Base-by-base conservation (phyloP, 2,888 invertebrate genomes). In the Imbricaverruca yamaguchii region DNA sequence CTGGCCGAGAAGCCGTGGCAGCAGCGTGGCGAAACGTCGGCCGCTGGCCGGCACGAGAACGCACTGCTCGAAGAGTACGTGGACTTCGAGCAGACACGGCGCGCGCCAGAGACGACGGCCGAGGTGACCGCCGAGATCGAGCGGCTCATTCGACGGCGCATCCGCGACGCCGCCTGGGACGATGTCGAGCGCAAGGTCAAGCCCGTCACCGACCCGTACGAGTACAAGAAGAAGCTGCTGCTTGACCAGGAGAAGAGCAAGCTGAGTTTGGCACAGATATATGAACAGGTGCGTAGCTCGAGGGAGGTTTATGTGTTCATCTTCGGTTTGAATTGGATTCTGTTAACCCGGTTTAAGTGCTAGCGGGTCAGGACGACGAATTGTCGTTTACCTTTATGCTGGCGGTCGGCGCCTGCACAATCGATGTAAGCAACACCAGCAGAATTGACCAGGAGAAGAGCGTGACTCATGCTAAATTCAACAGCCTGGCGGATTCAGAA, bases 191-290 rank as follows among this genome's bases (percentile, higher is more conserved):
- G 93, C 80, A 97, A 95, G 89, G 91, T 92, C 53, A 95, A 95
- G 86, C 94, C 94, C 0, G 91, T 92, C 1, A 93, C 94, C 83
- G 93, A 94, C 18, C 92, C 94, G 4, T 89, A 92, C 78, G 93
- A 93, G 83, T 97, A 93, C 87, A 95, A 95, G 85, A 97, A 97
- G 86, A 91, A 93, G 84, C 89, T 97, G 81, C 91, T 95, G 0
- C 88, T 98, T 78, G 93, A 98, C 87, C 95, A 97, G 85, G 94
- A 97, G 85, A 98, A 98, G 86, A 96, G 96, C 85, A 97, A 98
- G 88, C 89, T 93, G 83, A 96, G 97, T 80, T 90, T 99, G 80
- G 94, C 96, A 0, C 93, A 98, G 88, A 93, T 98, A 80, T 98
- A 98, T 85, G 98, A 98, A 88, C 91, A 90, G 87, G 90, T 89